A percentile compares a stretch with the other conserved stretches of the same genome.
phyloP scores from a whole-genome alignment of 1,140 invertebrate species.

The Hyles euphorbiae region DNA sequence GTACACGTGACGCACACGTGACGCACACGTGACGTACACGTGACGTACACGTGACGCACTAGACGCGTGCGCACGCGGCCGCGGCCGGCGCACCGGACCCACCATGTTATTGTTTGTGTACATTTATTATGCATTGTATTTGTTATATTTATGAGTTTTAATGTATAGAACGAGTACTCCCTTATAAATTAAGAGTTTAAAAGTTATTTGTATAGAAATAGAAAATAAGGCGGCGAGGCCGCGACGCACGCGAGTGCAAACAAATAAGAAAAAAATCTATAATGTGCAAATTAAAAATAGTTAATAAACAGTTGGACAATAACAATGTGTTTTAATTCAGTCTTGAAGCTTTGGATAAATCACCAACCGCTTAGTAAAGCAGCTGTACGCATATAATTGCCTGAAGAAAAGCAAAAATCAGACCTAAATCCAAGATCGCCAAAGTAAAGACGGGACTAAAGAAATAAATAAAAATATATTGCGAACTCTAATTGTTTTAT shows the following conservation, averaged over 20 bases:
- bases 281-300: slow-evolving; percentile 27
- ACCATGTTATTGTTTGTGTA: slow-evolving; percentile 44
- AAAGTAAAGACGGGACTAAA: no score
- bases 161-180: slow-evolving; percentile 17
- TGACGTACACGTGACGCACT: neutral
- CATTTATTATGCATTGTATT: slow-evolving; percentile 47
- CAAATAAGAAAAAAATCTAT: slow-evolving; percentile 20
- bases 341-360: no score
- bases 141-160: slow-evolving; percentile 60
- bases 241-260: slow-evolving; percentile 9
- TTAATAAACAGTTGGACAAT: slow-evolving; percentile 65
- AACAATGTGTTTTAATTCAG: slow-evolving; percentile 7
- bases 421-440: no score
- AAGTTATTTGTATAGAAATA: slow-evolving; percentile 19
- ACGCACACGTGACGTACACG: neutral
- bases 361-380: no score
- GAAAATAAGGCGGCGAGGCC: slow-evolving; percentile 1
- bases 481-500: no score
- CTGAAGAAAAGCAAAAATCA: no score
- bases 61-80: slow-evolving; percentile 2
- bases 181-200: slow-evolving; percentile 15
- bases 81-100: slow-evolving; percentile 14
- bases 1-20: neutral
- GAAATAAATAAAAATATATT: no score
- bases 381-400: no score